phyloP scores from a whole-genome alignment of 2,113 vertebrate species.

The Cyprinodon brontotheroides region DNA sequence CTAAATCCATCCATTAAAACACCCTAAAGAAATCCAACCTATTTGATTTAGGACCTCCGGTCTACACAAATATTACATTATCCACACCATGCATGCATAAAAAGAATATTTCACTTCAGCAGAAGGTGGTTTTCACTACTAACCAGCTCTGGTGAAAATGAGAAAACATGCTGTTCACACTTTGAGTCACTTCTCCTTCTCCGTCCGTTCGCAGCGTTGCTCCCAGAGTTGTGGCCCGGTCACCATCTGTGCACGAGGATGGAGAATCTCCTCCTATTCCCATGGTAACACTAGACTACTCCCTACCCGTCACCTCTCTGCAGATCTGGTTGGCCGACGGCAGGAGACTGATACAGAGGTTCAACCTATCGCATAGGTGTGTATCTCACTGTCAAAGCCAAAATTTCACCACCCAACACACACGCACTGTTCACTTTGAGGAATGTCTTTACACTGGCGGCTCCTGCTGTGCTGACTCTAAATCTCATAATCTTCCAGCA shows the following conservation, averaged over 20 bases:
- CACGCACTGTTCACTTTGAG: not conserved
- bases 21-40: not conserved
- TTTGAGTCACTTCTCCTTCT: constrained; percentile 25
- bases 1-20: constrained; percentile 40
- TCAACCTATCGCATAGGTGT: constrained; percentile 93
- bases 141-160: not conserved
- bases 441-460: not conserved
- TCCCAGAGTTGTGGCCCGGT: constrained; percentile 88
- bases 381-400: constrained; percentile 35
- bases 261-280: constrained; percentile 81
- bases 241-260: constrained; percentile 81
- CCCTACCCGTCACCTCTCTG: constrained; percentile 88
- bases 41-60: constrained; percentile 1
- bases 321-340: constrained; percentile 97
- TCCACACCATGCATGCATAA: not conserved
- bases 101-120: not conserved
- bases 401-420: constrained; percentile 5
- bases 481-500: constrained; percentile 50
- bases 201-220: constrained; percentile 81
- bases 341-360: constrained; percentile 91
- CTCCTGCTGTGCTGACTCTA: not conserved
- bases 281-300: constrained; percentile 84
- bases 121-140: not conserved
- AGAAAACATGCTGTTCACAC: not conserved
- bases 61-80: constrained; percentile 2